Conservation (phyloP, 2,113 vertebrate genomes). For the Abramis brama region DNA sequence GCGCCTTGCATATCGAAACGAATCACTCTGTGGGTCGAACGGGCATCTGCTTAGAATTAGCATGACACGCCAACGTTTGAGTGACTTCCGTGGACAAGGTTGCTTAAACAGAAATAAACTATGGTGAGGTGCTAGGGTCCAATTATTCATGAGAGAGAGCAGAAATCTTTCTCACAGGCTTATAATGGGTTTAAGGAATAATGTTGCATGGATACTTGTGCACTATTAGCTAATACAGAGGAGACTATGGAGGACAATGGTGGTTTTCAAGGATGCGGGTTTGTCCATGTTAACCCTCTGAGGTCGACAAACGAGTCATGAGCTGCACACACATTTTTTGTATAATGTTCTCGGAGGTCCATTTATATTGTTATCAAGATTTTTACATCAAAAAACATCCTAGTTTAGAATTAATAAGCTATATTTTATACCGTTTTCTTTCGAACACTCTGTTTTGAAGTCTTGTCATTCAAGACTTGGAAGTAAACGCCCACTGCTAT, state of each 20-base stretch:
- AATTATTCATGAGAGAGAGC: conserved; percentile 67
- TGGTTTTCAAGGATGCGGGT: no score
- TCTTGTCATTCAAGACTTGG: no score
- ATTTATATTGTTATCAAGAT: no score
- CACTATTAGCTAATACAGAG: conserved; percentile 39
- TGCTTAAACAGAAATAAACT: conserved; percentile 72
- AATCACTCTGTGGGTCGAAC: conserved; percentile 80
- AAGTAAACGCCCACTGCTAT: no score
- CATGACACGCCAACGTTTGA: conserved; percentile 70
- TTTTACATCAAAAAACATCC: no score
- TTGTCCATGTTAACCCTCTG: background rate
- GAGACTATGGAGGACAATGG: conserved; percentile 8
- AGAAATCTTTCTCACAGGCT: conserved; percentile 71
- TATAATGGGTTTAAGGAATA: conserved; percentile 53
- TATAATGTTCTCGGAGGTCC: no score
- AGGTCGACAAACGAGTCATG: no score
- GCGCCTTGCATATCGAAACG: conserved; percentile 72
- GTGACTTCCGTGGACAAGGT: conserved; percentile 65
- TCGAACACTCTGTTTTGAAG: no score
- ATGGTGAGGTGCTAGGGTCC: conserved; percentile 67
- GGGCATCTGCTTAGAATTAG: conserved; percentile 85
- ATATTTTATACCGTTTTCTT: no score
- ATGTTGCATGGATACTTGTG: conserved; percentile 22
- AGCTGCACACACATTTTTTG: no score
- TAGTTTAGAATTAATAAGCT: no score